Conservation (phyloP, 2,797 vertebrate species). For the Poecile montanus region DNA sequence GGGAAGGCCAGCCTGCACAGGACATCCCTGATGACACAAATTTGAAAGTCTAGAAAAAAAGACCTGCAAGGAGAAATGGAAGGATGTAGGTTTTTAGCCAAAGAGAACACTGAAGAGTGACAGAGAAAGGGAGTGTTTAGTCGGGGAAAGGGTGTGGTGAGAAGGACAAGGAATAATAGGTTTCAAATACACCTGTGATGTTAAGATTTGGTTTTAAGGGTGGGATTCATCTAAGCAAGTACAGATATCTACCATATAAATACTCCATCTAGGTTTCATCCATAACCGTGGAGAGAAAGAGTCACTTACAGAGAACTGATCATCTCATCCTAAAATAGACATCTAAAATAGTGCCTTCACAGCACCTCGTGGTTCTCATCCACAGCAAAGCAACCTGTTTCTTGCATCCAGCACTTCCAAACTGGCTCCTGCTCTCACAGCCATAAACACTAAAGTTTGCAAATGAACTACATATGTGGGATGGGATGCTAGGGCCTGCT, state of each 20-base stretch:
- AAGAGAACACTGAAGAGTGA: background rate
- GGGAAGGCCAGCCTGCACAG: background rate
- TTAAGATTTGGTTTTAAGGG: background rate
- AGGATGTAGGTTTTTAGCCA: background rate
- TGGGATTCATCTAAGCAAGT: background rate
- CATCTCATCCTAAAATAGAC: background rate
- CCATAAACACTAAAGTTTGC: background rate
- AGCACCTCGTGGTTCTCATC: background rate
- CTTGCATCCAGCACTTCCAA: background rate
- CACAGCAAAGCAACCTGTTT: background rate
- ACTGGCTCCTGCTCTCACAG: background rate
- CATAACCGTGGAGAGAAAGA: background rate
- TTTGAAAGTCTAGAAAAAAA: background rate
- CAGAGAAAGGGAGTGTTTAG: background rate
- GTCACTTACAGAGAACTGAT: background rate
- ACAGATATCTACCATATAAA: background rate
- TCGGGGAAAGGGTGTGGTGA: background rate
- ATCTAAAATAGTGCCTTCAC: background rate
- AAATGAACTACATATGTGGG: accelerated
- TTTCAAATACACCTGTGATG: background rate
- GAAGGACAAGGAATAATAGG: background rate
- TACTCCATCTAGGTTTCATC: background rate
- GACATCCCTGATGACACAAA: background rate
- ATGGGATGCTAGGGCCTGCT: background rate
- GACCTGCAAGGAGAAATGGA: background rate